These are phyloP conservation scores for Bombus waltoni DNA, from an alignment of 1,140 invertebrate species.

Conservation along the genomic window DNA sequence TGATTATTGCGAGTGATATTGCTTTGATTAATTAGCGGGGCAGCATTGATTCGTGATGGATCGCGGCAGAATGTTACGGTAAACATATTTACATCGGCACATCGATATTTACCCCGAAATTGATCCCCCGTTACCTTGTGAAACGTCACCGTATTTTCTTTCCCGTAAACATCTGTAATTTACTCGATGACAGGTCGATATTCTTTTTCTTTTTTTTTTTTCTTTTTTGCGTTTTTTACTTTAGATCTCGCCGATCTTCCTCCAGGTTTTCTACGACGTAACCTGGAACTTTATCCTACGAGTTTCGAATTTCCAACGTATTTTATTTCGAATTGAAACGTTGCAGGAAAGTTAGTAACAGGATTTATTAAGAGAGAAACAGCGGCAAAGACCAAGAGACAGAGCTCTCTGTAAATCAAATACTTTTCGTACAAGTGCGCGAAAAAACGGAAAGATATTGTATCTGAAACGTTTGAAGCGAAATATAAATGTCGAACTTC, in stretches of 20 bases:
- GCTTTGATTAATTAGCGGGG: conserved; percentile 41
- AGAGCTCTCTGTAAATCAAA: too few species aligned
- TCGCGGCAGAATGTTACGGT: conserved; percentile 22
- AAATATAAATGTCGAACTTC: too few species aligned
- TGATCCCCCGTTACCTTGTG: neutral
- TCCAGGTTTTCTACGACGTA: neutral
- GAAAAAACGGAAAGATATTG: too few species aligned
- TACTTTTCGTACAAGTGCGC: too few species aligned
- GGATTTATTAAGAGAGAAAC: too few species aligned
- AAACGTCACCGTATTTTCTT: neutral
- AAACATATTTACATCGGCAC: conserved; percentile 44
- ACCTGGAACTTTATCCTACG: neutral
- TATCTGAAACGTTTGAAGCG: too few species aligned
- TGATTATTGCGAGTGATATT: conserved; percentile 28
- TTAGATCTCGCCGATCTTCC: neutral
- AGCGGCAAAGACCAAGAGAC: too few species aligned
- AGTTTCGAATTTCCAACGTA: neutral
- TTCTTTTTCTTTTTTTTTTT: too few species aligned
- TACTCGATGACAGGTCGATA: neutral
- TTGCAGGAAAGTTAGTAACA: too few species aligned
- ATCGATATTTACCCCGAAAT: conserved; percentile 22
- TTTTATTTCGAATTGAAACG: neutral
- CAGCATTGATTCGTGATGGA: conserved; percentile 36
- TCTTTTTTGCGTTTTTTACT: neutral
- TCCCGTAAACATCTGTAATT: neutral